phyloP scores from a whole-genome alignment of 2,113 vertebrate genomes.

The Stigmatopora nigra region DNA sequence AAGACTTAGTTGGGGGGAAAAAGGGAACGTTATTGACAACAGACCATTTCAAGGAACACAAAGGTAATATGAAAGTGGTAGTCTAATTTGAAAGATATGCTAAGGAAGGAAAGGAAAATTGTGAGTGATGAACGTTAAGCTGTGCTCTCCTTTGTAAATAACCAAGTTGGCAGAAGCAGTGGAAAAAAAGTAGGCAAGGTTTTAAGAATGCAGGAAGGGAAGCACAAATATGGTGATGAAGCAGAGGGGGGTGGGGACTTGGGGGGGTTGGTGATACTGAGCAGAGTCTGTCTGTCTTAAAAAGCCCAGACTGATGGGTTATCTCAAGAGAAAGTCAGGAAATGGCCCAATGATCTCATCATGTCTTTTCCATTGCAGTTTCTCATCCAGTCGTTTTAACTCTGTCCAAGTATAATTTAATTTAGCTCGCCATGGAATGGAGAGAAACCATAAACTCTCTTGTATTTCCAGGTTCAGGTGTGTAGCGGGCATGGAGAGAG shows the following conservation, averaged over 20 bases:
- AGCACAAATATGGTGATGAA: constrained; percentile 18
- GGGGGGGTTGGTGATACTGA: constrained; percentile 31
- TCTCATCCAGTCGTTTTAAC: constrained; percentile 16
- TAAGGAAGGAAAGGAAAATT: not conserved
- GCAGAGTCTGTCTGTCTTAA: constrained; percentile 30
- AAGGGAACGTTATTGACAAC: not conserved
- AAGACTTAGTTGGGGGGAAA: not conserved
- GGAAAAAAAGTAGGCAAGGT: constrained; percentile 8
- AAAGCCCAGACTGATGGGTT: constrained; percentile 25
- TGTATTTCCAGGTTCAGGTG: not conserved
- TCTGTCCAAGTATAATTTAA: not conserved
- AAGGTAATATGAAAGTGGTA: not conserved
- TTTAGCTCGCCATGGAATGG: not conserved
- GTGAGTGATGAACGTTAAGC: constrained; percentile 7
- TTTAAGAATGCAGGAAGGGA: constrained; percentile 7
- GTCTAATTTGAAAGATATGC: not conserved
- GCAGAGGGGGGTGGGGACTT: constrained; percentile 12
- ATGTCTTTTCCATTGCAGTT: constrained; percentile 15
- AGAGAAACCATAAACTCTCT: not conserved
- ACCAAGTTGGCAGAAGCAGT: constrained; percentile 1
- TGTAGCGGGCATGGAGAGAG: not conserved
- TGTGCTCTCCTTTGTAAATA: not conserved
- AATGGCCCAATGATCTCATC: constrained; percentile 30
- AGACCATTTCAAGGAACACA: not conserved
- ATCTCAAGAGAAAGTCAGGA: constrained; percentile 39